Evolutionary conservation across 2,888 invertebrate species (phyloP).

Genomic region (Trachelus stipa): DNA sequence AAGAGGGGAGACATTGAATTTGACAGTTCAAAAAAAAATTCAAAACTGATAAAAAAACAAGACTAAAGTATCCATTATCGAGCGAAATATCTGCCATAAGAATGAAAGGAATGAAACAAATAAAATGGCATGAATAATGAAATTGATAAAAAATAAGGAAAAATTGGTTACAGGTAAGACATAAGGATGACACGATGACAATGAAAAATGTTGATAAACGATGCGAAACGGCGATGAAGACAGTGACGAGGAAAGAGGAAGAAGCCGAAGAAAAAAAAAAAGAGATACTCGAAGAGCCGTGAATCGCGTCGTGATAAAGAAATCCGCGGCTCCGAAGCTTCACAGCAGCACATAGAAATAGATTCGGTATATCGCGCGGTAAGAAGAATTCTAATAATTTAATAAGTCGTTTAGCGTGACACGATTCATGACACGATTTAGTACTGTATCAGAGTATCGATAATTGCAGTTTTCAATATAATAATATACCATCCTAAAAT

Average conservation of each 20-base stretch:
- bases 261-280: background rate
- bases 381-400: constrained; percentile 56
- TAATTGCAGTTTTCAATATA: constrained; percentile 61
- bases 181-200: background rate
- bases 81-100: background rate
- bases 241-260: background rate
- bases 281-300: background rate
- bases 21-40: background rate
- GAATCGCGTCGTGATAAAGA: background rate
- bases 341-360: background rate
- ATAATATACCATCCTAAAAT: constrained; percentile 65
- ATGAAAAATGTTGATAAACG: background rate
- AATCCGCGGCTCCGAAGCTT: no score
- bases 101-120: background rate
- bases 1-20: background rate
- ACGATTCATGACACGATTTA: constrained; percentile 47
- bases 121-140: background rate
- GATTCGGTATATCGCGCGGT: constrained; percentile 28
- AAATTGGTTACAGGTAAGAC: background rate
- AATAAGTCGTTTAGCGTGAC: constrained; percentile 60
- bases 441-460: constrained; percentile 59
- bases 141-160: background rate
- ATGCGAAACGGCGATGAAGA: background rate
- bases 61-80: background rate
- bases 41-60: no score